Conservation (phyloP, 2,113 vertebrate species). For the Agapornis roseicollis region DNA sequence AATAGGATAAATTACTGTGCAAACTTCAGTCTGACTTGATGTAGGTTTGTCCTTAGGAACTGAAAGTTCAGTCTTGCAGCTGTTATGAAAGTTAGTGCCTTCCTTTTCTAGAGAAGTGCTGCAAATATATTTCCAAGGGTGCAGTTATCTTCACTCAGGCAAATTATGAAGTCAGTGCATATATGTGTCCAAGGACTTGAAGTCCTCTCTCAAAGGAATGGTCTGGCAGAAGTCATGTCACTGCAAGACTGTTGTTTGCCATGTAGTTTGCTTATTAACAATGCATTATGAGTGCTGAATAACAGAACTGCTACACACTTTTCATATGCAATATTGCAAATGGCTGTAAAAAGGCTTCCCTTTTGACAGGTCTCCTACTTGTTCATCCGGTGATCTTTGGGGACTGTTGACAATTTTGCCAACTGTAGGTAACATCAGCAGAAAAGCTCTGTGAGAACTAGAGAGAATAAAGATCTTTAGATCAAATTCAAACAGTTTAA, state of each 20-base stretch:
- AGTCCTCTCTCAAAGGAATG: neutral
- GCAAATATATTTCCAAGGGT: neutral
- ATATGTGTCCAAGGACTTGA: neutral
- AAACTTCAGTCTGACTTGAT: neutral
- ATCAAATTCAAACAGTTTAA: neutral
- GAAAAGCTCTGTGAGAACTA: neutral
- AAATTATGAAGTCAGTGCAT: neutral
- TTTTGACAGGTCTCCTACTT: neutral
- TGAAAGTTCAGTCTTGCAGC: neutral
- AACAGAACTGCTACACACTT: neutral
- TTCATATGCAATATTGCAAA: neutral
- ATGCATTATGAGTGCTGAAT: neutral
- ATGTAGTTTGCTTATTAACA: neutral
- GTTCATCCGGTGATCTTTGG: neutral
- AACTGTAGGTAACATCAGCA: neutral
- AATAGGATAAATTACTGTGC: neutral
- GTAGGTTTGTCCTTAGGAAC: neutral
- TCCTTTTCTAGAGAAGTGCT: neutral
- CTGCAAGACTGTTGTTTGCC: neutral
- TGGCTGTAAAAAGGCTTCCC: neutral
- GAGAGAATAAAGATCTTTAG: neutral
- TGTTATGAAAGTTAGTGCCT: neutral
- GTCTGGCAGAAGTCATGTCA: neutral
- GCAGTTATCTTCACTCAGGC: neutral
- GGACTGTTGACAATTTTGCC: neutral